Evolutionary conservation across 2,888 invertebrate species (phyloP), one percentile per base, ranked within the genome.

Genomic region (Glaucopsyche alexis): DNA sequence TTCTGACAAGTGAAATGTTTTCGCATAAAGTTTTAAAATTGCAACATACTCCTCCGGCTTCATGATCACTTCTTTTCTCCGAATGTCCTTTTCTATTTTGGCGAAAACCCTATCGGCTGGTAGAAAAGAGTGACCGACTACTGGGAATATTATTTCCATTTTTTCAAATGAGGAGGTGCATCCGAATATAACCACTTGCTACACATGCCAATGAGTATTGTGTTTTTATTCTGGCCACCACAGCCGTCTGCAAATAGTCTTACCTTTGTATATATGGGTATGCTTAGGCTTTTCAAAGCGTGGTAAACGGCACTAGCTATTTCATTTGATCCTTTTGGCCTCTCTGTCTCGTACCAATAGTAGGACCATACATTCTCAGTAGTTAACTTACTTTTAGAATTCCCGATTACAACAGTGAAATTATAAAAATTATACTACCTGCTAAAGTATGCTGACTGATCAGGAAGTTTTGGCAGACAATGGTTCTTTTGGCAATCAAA

Each of bases 41-140:
- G 49, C 70, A n/a, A 50, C 70, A 71, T 71, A 71, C 52, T 52
- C 71, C 71, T 71, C 71, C 52, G 71, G 71, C 71, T 71, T 71
- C 50, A 71, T 40, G 71, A 71, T 71, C 19, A 71, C 71, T 71
- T 71, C 70, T 70, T 14, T 19, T 70, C 50, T 71, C 38, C 71
- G 71, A 38, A 52, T n/a, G n/a, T 40, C 71, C 40, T 70, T 70
- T 70, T 70, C 70, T 50, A 70, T 70, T 19, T 7, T 50, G 19
- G 70, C 70, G 50, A 70, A 70, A 19, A 70, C 70, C 19, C 70
- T 70, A 19, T 70, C 49, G 14, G 70, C 49, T 19, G 70, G 50
- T 13, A 70, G 70, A 70, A 70, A 70, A 70, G 70, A 70, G 29
- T 70, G 70, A 29, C 70, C 70, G 29, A 70, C 70, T 70, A 70